phyloP scores from a whole-genome alignment of 2,888 invertebrate species.

The Holacanthella duospinosa region DNA sequence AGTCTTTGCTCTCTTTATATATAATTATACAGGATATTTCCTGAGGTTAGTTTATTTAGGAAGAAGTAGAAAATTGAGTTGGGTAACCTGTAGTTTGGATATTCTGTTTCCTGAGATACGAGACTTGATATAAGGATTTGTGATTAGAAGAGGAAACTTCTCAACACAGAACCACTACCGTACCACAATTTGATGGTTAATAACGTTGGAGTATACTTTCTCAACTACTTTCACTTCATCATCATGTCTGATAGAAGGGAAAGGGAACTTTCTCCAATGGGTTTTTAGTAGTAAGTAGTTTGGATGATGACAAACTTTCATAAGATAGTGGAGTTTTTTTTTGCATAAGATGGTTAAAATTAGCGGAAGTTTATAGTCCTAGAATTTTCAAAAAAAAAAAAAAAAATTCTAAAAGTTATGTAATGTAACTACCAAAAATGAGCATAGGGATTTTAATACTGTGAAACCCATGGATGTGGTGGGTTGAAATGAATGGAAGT shows the following conservation, averaged over 20 bases:
- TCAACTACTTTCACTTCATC: not conserved
- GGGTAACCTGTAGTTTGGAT: not conserved
- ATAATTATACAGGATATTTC: too few relatives aligned
- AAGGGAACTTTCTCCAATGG: not conserved
- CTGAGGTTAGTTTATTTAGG: too few relatives aligned
- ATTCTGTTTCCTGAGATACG: not conserved
- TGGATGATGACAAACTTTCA: too few relatives aligned
- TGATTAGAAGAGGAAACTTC: not conserved
- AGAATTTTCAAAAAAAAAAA: not conserved
- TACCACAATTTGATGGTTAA: slow-evolving; percentile 1
- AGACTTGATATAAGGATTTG: not conserved
- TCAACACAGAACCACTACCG: not conserved
- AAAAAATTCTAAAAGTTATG: too few relatives aligned
- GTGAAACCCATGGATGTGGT: not conserved
- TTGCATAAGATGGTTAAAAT: too few relatives aligned
- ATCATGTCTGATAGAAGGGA: not conserved
- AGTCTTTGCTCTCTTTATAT: not conserved
- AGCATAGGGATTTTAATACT: not conserved
- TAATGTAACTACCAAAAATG: not conserved
- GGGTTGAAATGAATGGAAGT: too few relatives aligned
- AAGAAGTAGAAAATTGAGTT: not conserved
- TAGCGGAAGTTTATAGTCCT: too few relatives aligned
- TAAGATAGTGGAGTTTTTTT: too few relatives aligned
- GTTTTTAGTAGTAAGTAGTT: too few relatives aligned
- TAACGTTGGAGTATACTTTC: not conserved